Evolutionary conservation across 2,797 vertebrate species (phyloP).

Genomic region (Gymnothorax javanicus): DNA sequence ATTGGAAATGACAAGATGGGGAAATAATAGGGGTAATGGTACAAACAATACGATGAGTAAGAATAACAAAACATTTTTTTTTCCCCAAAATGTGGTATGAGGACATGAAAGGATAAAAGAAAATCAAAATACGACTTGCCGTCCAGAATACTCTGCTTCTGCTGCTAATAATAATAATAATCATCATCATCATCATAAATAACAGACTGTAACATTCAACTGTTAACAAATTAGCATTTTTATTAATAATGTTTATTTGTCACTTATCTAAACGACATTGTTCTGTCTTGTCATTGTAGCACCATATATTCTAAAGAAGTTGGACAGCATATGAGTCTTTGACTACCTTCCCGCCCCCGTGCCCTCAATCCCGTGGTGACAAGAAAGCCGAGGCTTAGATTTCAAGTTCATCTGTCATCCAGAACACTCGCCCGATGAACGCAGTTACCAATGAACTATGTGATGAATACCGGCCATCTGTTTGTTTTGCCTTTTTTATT

Average conservation of each 20-base stretch:
- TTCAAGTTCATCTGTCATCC: background rate
- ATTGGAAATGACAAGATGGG: no score
- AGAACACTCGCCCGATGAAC: background rate
- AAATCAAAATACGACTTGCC: no score
- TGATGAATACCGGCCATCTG: background rate
- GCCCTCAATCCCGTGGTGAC: background rate
- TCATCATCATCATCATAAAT: background rate
- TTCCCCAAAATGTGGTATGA: background rate
- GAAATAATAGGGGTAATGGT: no score
- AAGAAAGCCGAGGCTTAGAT: background rate
- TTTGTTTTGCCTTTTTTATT: constrained; percentile 10
- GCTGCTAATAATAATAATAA: background rate
- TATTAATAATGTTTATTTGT: background rate
- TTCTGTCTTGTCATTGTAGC: constrained; percentile 55
- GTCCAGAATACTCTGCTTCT: no score
- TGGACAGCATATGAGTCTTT: constrained; percentile 77
- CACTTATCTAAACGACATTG: background rate
- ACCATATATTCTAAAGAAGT: constrained; percentile 76
- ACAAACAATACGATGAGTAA: no score
- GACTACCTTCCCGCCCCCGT: background rate
- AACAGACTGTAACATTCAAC: background rate
- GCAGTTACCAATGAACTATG: background rate
- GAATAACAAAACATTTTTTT: background rate
- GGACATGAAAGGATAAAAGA: no score
- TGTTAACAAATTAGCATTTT: background rate